Base-by-base conservation (phyloP, 2,113 vertebrate genomes). In the Cheilinus undulatus region DNA sequence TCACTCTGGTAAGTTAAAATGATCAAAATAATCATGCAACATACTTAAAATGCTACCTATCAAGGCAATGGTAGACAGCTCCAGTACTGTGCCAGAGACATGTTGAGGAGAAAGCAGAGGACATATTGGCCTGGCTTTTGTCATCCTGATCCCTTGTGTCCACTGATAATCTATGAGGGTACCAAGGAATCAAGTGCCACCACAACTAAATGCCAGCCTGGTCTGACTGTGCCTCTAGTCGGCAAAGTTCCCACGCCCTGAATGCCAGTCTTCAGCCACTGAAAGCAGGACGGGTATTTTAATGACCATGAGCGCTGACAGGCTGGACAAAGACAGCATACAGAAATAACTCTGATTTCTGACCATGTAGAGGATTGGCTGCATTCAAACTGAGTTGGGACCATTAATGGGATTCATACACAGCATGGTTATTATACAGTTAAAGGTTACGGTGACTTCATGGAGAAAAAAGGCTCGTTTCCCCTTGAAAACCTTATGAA, bases 231-330 rank as follows among this genome's bases (percentile, higher is more conserved):
- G 8, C 48, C 49, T 58, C 20, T 23, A 61, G 46, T 0, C 34
- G 63, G 57, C 34, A 40, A 15, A 10, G 45, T 80, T 88, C 84
- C 82, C 82, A 88, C 54, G 62, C 36, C 59, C 69, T 1, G 51
- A 49, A 65, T 52, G 52, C 69, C 78, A 64, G 59, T 5, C 58
- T 40, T 43, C 45, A 69, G 48, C 32, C 24, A 57, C 61, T 52
- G 64, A 71, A 78, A 69, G 30, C 42, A 45, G 28, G 46, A 36
- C 13, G 45, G 63, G 46, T 61, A 82, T 86, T 84, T 80, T 74
- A 86, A 84, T 73, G 66, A 51, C 42, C 15, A 3, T 0, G 14
- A 51, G 69, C 2, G 63, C 40, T 56, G 72, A 84, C 40, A 50
- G 69, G 49, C 15, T 7, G 19, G 34, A 83, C 81, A 86, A 76